phyloP scores from a whole-genome alignment of 2,797 vertebrate genomes.

The Tarsius wallacei region DNA sequence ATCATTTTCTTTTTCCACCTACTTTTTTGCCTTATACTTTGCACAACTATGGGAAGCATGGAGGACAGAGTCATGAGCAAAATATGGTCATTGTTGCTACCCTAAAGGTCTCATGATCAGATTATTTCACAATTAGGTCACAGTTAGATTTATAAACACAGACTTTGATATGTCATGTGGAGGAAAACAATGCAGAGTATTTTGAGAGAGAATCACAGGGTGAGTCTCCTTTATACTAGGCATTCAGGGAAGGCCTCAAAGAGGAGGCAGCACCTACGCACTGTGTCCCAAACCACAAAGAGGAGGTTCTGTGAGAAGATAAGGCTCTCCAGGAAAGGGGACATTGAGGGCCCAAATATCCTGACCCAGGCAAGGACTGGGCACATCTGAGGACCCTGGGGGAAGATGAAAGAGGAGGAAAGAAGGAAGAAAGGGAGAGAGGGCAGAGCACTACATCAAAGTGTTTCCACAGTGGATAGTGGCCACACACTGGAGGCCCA shows the following conservation, averaged over 20 bases:
- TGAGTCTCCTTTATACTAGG: neutral
- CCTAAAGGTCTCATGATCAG: neutral
- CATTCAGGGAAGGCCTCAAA: neutral
- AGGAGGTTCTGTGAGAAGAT: neutral
- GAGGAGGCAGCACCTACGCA: neutral
- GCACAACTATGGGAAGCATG: neutral
- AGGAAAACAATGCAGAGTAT: neutral
- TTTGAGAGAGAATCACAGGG: neutral
- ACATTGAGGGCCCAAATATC: rapidly evolving
- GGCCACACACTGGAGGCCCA: neutral
- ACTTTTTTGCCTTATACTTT: slow-evolving; percentile 10
- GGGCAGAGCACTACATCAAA: neutral
- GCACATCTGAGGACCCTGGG: neutral
- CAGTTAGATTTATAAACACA: neutral
- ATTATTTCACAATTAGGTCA: neutral
- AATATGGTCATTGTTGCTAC: neutral
- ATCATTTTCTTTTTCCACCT: neutral
- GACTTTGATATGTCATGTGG: neutral
- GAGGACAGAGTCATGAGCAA: neutral
- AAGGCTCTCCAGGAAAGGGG: neutral
- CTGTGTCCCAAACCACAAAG: neutral
- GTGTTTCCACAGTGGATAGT: neutral
- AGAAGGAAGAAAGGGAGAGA: neutral
- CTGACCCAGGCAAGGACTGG: neutral
- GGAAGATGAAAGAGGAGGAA: neutral